These are phyloP conservation scores for Nomada flava DNA, from an alignment of 2,888 invertebrate species.

Conservation along the genomic window DNA sequence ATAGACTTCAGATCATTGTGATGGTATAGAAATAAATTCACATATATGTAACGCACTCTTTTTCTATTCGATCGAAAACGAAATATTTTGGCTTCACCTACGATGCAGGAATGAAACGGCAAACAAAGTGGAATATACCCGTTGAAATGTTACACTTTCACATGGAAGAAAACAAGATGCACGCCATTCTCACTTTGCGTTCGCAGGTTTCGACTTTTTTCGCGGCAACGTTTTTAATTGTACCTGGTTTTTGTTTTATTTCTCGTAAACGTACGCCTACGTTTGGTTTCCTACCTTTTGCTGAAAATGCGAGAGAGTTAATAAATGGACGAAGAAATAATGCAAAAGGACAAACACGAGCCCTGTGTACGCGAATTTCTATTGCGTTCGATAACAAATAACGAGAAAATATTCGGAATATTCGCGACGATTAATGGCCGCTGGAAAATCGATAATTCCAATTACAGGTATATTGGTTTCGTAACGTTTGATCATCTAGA, in stretches of 20 bases:
- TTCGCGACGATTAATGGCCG: no score
- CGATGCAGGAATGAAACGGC: background rate
- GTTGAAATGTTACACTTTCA: background rate
- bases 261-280: no score
- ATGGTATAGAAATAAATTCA: no score
- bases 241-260: no score
- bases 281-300: background rate
- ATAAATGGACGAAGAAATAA: background rate
- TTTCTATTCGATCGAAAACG: background rate
- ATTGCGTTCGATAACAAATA: background rate
- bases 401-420: background rate
- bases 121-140: background rate
- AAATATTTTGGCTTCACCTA: background rate
- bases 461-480: background rate
- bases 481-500: conserved; percentile 18
- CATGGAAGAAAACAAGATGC: background rate
- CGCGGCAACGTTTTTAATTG: no score
- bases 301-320: background rate
- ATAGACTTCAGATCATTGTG: no score
- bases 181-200: background rate
- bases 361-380: background rate
- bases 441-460: conserved; percentile 2
- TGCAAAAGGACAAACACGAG: background rate
- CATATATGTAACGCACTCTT: background rate
- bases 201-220: background rate